Conservation (phyloP, 2,113 vertebrate genomes). For the Chaetura pelagica region DNA sequence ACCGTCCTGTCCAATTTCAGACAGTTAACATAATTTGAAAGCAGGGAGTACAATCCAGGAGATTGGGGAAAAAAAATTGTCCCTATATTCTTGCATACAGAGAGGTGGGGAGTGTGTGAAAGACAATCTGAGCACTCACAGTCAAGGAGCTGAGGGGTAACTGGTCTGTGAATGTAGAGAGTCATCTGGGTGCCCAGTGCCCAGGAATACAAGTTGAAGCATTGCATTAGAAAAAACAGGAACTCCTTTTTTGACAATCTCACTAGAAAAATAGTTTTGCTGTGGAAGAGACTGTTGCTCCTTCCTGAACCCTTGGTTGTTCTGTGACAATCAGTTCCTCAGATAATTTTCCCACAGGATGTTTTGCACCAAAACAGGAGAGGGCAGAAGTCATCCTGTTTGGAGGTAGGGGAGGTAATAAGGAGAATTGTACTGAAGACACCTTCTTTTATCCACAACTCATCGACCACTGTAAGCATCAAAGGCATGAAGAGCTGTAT, state of each 20-base stretch:
- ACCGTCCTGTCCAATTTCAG: neutral
- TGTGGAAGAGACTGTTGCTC: neutral
- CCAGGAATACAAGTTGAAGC: neutral
- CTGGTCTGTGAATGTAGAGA: neutral
- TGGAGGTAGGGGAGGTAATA: neutral
- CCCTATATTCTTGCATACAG: neutral
- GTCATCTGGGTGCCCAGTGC: neutral
- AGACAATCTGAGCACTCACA: neutral
- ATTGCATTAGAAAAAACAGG: neutral
- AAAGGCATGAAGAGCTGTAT: neutral
- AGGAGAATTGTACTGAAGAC: neutral
- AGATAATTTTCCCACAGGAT: neutral
- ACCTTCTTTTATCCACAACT: neutral
- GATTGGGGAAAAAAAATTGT: neutral
- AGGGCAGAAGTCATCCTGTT: neutral
- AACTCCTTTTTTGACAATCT: neutral
- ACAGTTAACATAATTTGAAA: neutral
- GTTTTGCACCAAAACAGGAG: neutral
- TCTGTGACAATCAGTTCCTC: neutral
- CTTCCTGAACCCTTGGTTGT: neutral
- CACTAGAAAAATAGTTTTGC: neutral
- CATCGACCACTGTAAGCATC: neutral
- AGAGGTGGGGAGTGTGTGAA: neutral
- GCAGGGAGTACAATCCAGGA: neutral
- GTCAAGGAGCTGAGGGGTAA: neutral